Evolutionary conservation across 2,113 vertebrate species (phyloP), one percentile per base, ranked within the genome.

Genomic region (Rousettus leschenaultii): DNA sequence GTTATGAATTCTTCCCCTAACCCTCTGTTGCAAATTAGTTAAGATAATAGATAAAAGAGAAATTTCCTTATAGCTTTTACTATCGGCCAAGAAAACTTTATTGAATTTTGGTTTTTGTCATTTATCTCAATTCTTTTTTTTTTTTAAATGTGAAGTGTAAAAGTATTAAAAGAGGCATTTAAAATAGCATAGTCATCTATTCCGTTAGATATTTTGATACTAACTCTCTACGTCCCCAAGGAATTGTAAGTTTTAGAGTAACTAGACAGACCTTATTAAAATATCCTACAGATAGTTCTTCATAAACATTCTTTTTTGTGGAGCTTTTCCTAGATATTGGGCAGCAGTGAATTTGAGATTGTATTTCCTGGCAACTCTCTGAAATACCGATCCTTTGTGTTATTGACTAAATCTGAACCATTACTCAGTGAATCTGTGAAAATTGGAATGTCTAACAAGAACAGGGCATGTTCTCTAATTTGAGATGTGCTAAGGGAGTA

Each of bases 91-190:
- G 28, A 43, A 53, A 71, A 59, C 91, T 86, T 74, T 71, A 71
- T 33, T 86, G 38, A 80, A 40, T 63, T 96, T 28, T 91, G 15
- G 86, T 38, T 82, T 86, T 61, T 86, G 28, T 61, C 40, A 9
- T 66, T 94, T 82, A 3, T 79, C 65, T 89, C 13, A 85, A 40
- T 45, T 65, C 16, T 78, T n/a, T 79, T 89, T 79, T 89, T 79
- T 79, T 51, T 51, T 51, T 51, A 2, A 55, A 55, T 55, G 53
- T 79, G 35, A 33, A 87, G 74, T 48, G 26, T 77, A 68, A 92
- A 84, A 88, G 24, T 66, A 38, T 84, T 95, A 89, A 78, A 91
- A 61, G 33, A 70, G 73, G 24, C 71, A 84, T 93, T 89, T 93
- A 78, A 85, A 89, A 79, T 78, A 65, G 30, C 4, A 38, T 57